These are phyloP conservation scores for Ptychadena robeensis DNA, from an alignment of 2,797 vertebrate species.

Conservation along the genomic window DNA sequence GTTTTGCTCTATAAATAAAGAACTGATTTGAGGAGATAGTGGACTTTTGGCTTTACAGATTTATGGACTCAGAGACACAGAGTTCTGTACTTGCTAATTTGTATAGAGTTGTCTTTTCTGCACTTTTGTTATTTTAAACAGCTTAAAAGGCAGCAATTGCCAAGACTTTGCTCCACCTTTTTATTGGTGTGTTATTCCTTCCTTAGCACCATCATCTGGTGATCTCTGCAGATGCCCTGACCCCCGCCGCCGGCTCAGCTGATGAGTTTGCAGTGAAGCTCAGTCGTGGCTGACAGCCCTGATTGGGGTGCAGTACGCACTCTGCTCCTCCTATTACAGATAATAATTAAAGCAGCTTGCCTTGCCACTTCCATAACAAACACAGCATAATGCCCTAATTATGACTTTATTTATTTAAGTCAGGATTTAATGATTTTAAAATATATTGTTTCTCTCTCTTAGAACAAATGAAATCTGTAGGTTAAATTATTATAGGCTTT, in stretches of 20 bases:
- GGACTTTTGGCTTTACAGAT: no score
- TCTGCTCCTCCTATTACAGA: constrained; percentile 98
- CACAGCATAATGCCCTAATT: constrained; percentile 98
- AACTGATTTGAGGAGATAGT: no score
- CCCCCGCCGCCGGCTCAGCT: constrained; percentile 75
- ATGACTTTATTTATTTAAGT: constrained; percentile 96
- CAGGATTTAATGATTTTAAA: constrained; percentile 96
- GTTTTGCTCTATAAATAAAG: no score
- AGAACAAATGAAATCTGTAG: constrained; percentile 99
- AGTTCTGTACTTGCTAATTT: no score
- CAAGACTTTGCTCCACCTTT: constrained; percentile 67
- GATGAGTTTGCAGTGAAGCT: constrained; percentile 79
- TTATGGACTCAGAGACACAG: no score
- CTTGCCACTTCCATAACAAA: constrained; percentile 98
- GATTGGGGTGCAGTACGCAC: constrained; percentile 85
- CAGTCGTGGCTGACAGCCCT: constrained; percentile 82
- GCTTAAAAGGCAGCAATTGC: constrained; percentile 72
- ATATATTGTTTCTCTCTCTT: constrained; percentile 98
- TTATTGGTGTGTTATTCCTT: constrained; percentile 71
- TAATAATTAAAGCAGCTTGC: constrained; percentile 98
- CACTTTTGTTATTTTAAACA: neutral
- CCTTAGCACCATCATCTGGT: constrained; percentile 68
- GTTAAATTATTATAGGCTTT: constrained; percentile 99
- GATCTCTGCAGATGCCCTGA: constrained; percentile 71
- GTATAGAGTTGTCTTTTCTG: no score